These are phyloP conservation scores for Pelosia muscerda DNA, from an alignment of 2,888 invertebrate species.

Conservation along the genomic window DNA sequence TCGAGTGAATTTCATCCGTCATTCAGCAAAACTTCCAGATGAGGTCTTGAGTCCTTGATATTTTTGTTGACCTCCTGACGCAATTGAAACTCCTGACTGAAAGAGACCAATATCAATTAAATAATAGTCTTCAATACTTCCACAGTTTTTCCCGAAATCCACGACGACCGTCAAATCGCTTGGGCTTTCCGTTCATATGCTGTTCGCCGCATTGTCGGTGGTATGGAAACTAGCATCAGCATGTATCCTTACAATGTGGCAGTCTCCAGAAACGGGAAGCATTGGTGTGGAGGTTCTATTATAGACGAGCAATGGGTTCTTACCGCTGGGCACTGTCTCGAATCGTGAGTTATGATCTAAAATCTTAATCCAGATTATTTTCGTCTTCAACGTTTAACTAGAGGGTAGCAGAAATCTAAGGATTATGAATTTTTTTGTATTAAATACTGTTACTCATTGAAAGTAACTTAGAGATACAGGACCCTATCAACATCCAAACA, in stretches of 20 bases:
- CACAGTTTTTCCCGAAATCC: constrained; percentile 54
- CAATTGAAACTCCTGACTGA: too few relatives aligned
- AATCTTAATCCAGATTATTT: too few relatives aligned
- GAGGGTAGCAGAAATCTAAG: too few relatives aligned
- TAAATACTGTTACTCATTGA: too few relatives aligned
- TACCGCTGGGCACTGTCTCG: constrained; percentile 81
- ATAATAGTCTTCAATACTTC: neutral
- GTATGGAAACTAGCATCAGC: constrained; percentile 80
- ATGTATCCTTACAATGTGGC: constrained; percentile 83
- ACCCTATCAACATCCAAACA: too few relatives aligned
- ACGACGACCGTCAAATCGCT: constrained; percentile 67
- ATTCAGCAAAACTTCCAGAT: too few relatives aligned
- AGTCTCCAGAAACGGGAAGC: constrained; percentile 73
- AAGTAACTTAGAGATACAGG: too few relatives aligned
- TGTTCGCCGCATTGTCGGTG: constrained; percentile 77
- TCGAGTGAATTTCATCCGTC: too few relatives aligned
- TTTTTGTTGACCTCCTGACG: too few relatives aligned
- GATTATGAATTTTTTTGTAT: too few relatives aligned
- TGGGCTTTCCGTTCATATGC: constrained; percentile 78
- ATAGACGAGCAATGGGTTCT: constrained; percentile 84
- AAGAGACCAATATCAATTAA: neutral
- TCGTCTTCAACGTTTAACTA: too few relatives aligned
- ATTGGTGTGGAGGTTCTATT: constrained; percentile 82
- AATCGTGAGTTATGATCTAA: constrained; percentile 66
- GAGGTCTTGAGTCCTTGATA: too few relatives aligned